These are phyloP conservation scores for Conistra vaccinii DNA, from an alignment of 2,888 invertebrate genomes.

Conservation along the genomic window DNA sequence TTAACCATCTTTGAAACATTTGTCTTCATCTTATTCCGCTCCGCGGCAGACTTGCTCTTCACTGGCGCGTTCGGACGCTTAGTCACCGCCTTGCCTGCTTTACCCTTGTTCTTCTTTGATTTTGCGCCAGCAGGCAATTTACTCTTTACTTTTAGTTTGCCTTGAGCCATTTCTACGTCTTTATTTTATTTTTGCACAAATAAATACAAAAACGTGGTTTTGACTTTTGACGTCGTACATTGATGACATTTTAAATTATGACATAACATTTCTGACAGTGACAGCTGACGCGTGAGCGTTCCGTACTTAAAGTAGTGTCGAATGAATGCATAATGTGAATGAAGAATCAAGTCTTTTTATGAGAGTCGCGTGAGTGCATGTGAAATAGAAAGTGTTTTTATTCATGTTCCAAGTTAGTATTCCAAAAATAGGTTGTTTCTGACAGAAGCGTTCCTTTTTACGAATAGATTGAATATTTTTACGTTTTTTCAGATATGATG, in stretches of 20 bases:
- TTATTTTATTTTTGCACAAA: slow-evolving; percentile 21
- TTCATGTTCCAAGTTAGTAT: background rate
- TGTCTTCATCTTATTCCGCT: slow-evolving; percentile 92
- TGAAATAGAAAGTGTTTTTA: background rate
- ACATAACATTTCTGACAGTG: slow-evolving; percentile 31
- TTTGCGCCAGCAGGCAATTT: slow-evolving; percentile 91
- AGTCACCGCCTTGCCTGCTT: slow-evolving; percentile 89
- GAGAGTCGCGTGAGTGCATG: no score
- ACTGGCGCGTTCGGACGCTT: slow-evolving; percentile 92
- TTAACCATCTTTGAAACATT: slow-evolving; percentile 93
- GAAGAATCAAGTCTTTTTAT: no score
- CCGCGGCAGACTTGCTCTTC: slow-evolving; percentile 91
- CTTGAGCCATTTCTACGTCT: slow-evolving; percentile 91
- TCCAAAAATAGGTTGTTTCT: background rate
- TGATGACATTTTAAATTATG: background rate
- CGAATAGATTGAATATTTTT: background rate
- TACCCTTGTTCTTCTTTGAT: slow-evolving; percentile 89
- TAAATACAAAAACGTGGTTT: slow-evolving; percentile 46
- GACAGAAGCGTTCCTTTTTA: slow-evolving; percentile 7
- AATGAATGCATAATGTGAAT: no score
- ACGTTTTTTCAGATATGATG: background rate
- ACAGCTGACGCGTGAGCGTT: slow-evolving; percentile 30
- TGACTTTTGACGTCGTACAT: slow-evolving; percentile 19
- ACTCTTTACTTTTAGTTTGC: slow-evolving; percentile 92
- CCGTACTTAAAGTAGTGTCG: no score